A percentile compares a stretch with the other conserved stretches of the same genome.
Conservation (phyloP, 2,888 invertebrate genomes). For the Endotricha flammealis region DNA sequence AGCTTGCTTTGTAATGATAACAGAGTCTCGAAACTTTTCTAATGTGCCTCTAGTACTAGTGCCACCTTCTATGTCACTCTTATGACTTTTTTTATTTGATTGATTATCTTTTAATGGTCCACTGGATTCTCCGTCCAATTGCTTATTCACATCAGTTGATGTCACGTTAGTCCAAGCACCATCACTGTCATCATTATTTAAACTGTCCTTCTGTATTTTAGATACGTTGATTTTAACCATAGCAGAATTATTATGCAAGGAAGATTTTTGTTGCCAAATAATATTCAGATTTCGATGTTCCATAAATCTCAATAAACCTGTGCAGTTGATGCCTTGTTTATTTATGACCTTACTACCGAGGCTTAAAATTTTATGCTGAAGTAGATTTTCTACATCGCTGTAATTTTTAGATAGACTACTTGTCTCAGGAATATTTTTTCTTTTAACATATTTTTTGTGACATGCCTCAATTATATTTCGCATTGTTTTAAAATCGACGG, state of each 20-base stretch:
- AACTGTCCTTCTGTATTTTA: constrained; percentile 27
- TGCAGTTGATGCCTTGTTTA: constrained; percentile 43
- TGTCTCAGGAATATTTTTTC: constrained; percentile 22
- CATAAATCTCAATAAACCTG: constrained; percentile 52
- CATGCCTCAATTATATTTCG: constrained; percentile 45
- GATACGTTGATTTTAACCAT: constrained; percentile 43
- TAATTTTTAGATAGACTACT: constrained; percentile 16
- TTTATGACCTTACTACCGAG: constrained; percentile 58
- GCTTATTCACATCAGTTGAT: neutral
- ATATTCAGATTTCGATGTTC: constrained; percentile 54
- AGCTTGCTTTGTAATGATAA: no score
- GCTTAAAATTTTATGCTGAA: constrained; percentile 59
- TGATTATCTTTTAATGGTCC: neutral
- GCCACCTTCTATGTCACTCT: no score
- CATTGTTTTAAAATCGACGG: constrained; percentile 38
- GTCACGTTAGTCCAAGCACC: constrained; percentile 30
- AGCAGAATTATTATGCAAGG: constrained; percentile 28
- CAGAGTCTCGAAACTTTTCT: no score
- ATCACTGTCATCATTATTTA: constrained; percentile 23
- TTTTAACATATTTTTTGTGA: constrained; percentile 37
- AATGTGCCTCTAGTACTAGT: no score
- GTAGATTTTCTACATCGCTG: constrained; percentile 29
- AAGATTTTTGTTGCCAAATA: constrained; percentile 38
- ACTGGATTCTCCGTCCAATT: neutral
- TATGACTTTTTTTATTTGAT: no score